phyloP scores from a whole-genome alignment of 2,113 vertebrate species.

The Crocuta crocuta region DNA sequence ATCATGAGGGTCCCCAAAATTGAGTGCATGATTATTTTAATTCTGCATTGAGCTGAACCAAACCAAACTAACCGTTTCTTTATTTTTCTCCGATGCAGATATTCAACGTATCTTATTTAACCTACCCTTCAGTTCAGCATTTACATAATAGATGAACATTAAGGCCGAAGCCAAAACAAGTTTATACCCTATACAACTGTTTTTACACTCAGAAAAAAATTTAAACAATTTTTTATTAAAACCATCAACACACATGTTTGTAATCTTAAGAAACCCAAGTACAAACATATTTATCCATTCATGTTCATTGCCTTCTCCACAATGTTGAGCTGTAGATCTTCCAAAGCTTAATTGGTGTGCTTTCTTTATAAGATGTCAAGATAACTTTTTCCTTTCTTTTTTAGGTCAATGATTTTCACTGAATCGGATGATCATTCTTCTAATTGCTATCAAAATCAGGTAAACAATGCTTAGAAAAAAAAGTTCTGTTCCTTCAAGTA shows the following conservation, averaged over 20 bases:
- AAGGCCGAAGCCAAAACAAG: background rate
- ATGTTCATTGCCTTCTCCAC: background rate
- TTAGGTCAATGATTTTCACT: background rate
- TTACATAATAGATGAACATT: background rate
- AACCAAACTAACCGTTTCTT: background rate
- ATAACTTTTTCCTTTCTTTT: background rate
- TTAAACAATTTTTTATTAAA: background rate
- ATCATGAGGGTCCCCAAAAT: background rate
- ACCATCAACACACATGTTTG: background rate
- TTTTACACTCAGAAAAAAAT: background rate
- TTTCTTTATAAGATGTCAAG: background rate
- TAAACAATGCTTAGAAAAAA: background rate
- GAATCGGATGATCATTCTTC: background rate
- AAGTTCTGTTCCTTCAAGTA: background rate
- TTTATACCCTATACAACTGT: background rate
- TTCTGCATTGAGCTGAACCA: background rate
- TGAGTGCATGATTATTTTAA: background rate
- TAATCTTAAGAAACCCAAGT: background rate
- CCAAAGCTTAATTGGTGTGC: background rate
- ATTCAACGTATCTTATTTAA: background rate
- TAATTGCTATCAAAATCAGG: background rate
- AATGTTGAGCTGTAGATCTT: background rate
- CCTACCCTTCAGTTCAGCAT: background rate
- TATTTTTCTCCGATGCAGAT: background rate
- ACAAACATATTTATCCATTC: conserved; percentile 16